Percentiles rank a stretch among this genome's conserved stretches.
phyloP scores from a whole-genome alignment of 2,888 invertebrate genomes.

The Dione juno region DNA sequence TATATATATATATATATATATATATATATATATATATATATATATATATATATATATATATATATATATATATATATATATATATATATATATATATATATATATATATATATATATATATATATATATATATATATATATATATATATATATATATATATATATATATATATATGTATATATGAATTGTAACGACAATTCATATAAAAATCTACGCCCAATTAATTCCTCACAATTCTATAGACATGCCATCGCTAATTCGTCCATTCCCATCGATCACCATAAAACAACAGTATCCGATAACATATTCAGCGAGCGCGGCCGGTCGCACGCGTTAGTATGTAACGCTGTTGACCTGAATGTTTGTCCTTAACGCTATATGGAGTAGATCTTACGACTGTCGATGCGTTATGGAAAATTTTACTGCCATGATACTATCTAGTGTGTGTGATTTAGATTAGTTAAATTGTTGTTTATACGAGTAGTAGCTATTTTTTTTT shows the following conservation, averaged over 20 bases:
- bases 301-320: slow-evolving; percentile 36
- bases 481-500: too few species aligned
- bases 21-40: too few species aligned
- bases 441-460: background rate
- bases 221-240: background rate
- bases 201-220: background rate
- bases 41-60: too few species aligned
- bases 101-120: too few species aligned
- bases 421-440: background rate
- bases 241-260: background rate
- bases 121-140: too few species aligned
- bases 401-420: slow-evolving; percentile 35
- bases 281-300: slow-evolving; percentile 6
- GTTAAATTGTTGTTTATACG: too few species aligned
- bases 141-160: too few species aligned
- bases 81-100: too few species aligned
- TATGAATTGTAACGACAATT: background rate
- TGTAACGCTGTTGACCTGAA: slow-evolving; percentile 58
- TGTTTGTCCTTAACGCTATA: slow-evolving; percentile 56
- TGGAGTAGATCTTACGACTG: slow-evolving; percentile 30
- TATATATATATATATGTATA: background rate
- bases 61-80: too few species aligned
- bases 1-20: too few species aligned
- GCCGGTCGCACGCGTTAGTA: slow-evolving; percentile 54
- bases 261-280: slow-evolving; percentile 4